Evolutionary conservation across 2,797 vertebrate genomes (phyloP).

Genomic region (Adrianichthys oophorus): DNA sequence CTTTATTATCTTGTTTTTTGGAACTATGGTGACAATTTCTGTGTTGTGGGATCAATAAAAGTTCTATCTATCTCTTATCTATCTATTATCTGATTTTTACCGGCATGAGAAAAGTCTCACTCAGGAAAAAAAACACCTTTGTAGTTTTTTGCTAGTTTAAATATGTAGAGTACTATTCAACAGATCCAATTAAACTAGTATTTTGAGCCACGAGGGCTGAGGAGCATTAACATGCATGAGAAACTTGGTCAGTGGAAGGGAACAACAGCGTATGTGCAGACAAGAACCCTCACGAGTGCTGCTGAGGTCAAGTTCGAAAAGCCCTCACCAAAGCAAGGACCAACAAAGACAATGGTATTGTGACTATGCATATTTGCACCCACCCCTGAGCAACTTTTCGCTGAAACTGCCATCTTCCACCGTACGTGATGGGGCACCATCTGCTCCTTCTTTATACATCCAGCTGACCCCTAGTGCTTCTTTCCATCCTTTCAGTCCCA

Average conservation of each 20-base stretch:
- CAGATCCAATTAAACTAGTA: no score
- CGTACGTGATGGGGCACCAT: slow-evolving; percentile 72
- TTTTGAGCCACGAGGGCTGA: slow-evolving; percentile 1
- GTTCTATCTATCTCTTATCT: no score
- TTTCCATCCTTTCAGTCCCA: slow-evolving; percentile 65
- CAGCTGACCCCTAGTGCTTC: slow-evolving; percentile 49
- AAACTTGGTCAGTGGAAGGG: neutral
- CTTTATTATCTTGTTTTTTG: no score
- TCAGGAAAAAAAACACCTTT: no score
- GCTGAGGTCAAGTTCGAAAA: slow-evolving; percentile 68
- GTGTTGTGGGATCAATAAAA: no score
- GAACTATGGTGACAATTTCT: no score
- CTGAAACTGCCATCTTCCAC: slow-evolving; percentile 55
- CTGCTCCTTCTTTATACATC: slow-evolving; percentile 72
- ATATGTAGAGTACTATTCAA: no score
- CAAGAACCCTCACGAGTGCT: slow-evolving; percentile 44
- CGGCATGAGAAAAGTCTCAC: no score
- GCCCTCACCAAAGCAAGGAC: slow-evolving; percentile 58
- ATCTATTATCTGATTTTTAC: no score
- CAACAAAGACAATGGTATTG: slow-evolving; percentile 70
- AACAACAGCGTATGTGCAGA: slow-evolving; percentile 57
- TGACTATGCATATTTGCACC: slow-evolving; percentile 67
- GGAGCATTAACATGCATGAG: neutral
- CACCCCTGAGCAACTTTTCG: slow-evolving; percentile 53
- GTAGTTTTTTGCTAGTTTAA: no score